These are phyloP conservation scores for Actinia equina DNA, from an alignment of 64 coral and sea anemone species.

Conservation along the genomic window DNA sequence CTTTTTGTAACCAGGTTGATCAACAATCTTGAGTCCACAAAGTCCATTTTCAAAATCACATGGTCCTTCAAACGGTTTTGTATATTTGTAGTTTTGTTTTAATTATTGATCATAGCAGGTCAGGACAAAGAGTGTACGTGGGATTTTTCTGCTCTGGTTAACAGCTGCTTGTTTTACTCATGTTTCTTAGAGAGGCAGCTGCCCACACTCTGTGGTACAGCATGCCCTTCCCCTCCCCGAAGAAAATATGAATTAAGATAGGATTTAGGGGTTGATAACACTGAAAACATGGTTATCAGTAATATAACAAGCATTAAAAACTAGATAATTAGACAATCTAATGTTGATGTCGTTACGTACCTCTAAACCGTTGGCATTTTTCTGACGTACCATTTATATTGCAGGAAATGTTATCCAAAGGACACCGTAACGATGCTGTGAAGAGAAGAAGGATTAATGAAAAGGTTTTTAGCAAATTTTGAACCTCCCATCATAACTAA, in stretches of 20 bases:
- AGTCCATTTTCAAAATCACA: conserved; percentile 43
- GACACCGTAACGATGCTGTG: neutral
- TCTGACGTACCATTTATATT: neutral
- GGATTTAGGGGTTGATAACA: no score
- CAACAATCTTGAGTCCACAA: conserved; percentile 26
- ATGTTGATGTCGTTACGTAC: neutral
- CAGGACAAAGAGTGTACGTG: no score
- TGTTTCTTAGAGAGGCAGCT: no score
- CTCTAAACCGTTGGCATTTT: neutral
- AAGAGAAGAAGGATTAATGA: neutral
- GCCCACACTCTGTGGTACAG: no score
- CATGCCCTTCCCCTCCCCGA: no score
- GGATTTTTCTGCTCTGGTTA: no score
- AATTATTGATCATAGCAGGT: no score
- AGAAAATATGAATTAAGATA: no score
- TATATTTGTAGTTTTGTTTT: neutral
- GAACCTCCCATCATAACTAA: no score
- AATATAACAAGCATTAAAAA: neutral
- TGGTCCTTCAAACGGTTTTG: neutral
- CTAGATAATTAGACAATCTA: neutral
- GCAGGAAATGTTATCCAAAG: neutral
- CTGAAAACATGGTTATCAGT: neutral
- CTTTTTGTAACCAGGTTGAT: neutral
- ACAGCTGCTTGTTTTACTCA: no score
- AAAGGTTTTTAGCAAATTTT: no score